A percentile compares a stretch with the other conserved stretches of the same genome.
These are phyloP conservation scores for Paramormyrops hopkinsi DNA, from an alignment of 2,797 vertebrate species.

Conservation along the genomic window DNA sequence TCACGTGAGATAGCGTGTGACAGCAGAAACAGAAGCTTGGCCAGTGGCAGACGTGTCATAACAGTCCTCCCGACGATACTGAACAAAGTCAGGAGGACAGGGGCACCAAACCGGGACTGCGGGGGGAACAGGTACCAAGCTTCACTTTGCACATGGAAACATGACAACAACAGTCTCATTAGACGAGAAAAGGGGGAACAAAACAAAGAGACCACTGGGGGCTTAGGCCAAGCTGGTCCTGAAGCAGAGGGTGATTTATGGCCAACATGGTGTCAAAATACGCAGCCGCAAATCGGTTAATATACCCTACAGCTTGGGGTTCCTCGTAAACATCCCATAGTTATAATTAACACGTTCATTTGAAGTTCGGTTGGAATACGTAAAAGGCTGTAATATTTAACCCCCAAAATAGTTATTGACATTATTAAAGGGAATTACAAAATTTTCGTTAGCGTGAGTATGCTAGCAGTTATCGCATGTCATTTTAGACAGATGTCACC, in stretches of 20 bases:
- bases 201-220: conserved; percentile 13
- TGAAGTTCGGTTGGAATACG: not conserved
- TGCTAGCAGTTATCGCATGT: not conserved
- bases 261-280: not conserved
- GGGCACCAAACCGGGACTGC: not conserved
- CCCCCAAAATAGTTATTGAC: not conserved
- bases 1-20: not conserved
- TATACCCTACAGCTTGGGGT: not conserved
- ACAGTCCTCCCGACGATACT: conserved; percentile 11
- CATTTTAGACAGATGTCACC: conserved; percentile 24
- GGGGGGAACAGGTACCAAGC: conserved; percentile 8
- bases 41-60: conserved; percentile 32
- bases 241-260: not conserved
- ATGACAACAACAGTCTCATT: conserved; percentile 34
- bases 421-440: not conserved
- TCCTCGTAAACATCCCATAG: not conserved
- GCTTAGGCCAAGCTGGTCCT: conserved; percentile 4
- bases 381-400: not conserved
- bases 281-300: not conserved
- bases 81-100: conserved; percentile 20
- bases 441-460: not conserved
- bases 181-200: conserved; percentile 16
- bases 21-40: conserved; percentile 26
- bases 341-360: not conserved
- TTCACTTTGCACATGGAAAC: conserved; percentile 20